Base-by-base conservation (phyloP, 2,113 vertebrate genomes). In the Gavia stellata region DNA sequence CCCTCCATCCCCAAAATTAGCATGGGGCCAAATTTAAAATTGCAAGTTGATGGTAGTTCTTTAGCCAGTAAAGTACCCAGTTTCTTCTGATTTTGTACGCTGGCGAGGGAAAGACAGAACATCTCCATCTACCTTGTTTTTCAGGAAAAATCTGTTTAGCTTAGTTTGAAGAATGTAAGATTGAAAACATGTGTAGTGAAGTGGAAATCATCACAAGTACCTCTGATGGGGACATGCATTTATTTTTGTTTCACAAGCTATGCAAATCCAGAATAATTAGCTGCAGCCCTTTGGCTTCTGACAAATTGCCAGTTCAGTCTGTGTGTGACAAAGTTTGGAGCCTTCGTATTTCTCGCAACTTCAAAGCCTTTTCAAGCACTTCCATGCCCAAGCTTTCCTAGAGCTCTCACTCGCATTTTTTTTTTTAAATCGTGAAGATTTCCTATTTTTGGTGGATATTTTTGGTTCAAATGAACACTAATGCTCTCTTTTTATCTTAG, bases 211-310 rank as follows among this genome's bases (percentile, higher is more conserved):
- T 94, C 95, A 85, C 80, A 92, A 95, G 86, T 91, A 85, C 92
- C 81, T 96, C 94, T 93, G 74, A 92, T 80, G 70, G 42, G 77
- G 92, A 87, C 92, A 81, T 67, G 79, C 84, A 86, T 95, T 96
- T 96, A 90, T 94, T 95, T 94, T 94, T 90, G 71, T 96, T 97
- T 94, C 89, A 83, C 82, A 63, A 93, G 91, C 79, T 95, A 95
- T 92, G 93, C 84, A 96, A 88, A 97, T 91, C 55, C 67, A 50
- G 75, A 95, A 91, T 97, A 96, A 96, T 96, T 96, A 93, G 81
- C 94, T 97, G 78, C 91, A 96, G 71, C 87, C 81, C 94, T 95
- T 93, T 94, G 91, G 79, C 84, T 92, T 94, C 81, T 97, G 95
- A 86, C 84, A 96, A 78, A 78, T 94, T 88, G 87, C 93, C 89